A percentile compares a stretch with the other conserved stretches of the same genome.
These are phyloP conservation scores for Clitarchus hookeri DNA, from an alignment of 2,888 invertebrate genomes.

Conservation along the genomic window DNA sequence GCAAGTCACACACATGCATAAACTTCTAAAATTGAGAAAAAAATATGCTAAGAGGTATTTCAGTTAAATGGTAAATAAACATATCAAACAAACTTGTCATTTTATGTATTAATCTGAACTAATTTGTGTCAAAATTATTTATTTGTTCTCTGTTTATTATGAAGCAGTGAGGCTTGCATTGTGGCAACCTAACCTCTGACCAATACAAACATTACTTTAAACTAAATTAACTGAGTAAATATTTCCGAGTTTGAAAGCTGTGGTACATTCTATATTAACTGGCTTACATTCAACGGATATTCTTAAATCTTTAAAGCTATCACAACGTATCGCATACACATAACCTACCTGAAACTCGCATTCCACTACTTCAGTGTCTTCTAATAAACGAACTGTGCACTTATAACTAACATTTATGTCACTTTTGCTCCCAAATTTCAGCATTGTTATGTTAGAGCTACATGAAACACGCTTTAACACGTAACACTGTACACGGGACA, in stretches of 20 bases:
- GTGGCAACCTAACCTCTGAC: not conserved
- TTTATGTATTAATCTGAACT: too few relatives aligned
- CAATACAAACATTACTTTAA: not conserved
- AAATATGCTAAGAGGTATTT: too few relatives aligned
- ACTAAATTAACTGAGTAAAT: not conserved
- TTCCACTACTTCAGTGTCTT: constrained; percentile 89
- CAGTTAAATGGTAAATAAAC: too few relatives aligned
- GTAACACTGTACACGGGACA: not conserved
- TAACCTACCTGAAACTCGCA: constrained; percentile 87
- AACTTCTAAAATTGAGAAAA: too few relatives aligned
- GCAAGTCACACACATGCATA: too few relatives aligned
- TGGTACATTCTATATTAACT: not conserved
- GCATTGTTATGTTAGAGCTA: constrained; percentile 55
- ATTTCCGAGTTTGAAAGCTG: not conserved
- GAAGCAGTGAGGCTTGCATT: not conserved
- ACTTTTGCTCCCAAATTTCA: constrained; percentile 66
- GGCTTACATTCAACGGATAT: not conserved
- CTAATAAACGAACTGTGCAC: constrained; percentile 85
- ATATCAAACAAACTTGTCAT: too few relatives aligned
- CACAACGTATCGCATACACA: not conserved
- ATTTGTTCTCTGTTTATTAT: too few relatives aligned
- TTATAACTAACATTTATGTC: constrained; percentile 79
- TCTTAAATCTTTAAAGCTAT: not conserved
- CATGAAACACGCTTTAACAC: constrained; percentile 35
- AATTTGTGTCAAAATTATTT: too few relatives aligned